Evolutionary conservation across 2,888 invertebrate genomes (phyloP), one percentile per base, ranked within the genome.

Genomic region (Amorpha juglandis): DNA sequence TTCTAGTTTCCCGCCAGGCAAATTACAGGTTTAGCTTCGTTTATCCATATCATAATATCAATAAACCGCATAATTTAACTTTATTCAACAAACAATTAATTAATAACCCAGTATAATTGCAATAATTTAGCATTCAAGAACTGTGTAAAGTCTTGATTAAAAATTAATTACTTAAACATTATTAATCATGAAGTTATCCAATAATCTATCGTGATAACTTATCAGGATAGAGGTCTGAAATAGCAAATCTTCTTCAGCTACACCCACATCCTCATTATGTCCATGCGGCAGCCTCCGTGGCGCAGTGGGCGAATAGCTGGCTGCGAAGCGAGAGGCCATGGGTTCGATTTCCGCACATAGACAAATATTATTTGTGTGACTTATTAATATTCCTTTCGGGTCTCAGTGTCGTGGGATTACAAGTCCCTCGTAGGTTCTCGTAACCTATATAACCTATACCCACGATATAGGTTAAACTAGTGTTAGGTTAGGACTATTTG

Each of bases 31-130:
- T 58, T 12, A 7, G 9, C 38, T 42, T 19, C 58, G 16, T 58
- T 58, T 58, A 58, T 38, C 58, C 35, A 38, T 12, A 58, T 38
- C 19, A 11, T 12, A 19, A 42, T 58, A 58, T 42, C 58, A 38
- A 19, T 38, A 11, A 12, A 19, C 33, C 58, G 19, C 11, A 12
- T 12, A 19, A 19, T 55, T 58, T 19, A 42, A 58, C 38, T 42
- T 19, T 58, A 42, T 42, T 58, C 38, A 19, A 38, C 38, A 58
- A 58, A 58, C 58, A 58, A 58, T 42, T 19, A 38, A 58, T 58
- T 42, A 58, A 58, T 58, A 58, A 58, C 12, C 16, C 0, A 42
- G 11, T 1, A 42, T 58, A 58, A 58, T 58, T 58, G 19, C 42
- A 58, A 58, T 58, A 42, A 19, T 42, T 58, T 58, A 4, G n/a